A percentile compares a stretch with the other conserved stretches of the same genome.
These are phyloP conservation scores for Drosophila kokeensis DNA, from an alignment of 2,888 invertebrate genomes.

Conservation along the genomic window DNA sequence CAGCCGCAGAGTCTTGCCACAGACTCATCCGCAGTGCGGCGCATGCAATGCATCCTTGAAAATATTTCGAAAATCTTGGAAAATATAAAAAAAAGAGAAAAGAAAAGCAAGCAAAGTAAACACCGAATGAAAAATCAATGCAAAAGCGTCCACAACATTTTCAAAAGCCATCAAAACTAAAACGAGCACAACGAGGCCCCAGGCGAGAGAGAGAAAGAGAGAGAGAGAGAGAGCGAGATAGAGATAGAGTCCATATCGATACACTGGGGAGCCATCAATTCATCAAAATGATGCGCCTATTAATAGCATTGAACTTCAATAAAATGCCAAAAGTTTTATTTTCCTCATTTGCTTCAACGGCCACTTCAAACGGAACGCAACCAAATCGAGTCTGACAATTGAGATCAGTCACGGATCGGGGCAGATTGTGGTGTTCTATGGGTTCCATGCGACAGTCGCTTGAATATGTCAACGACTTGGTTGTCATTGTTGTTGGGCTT, in stretches of 20 bases:
- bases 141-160: constrained; percentile 57
- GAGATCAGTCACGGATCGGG: constrained; percentile 28
- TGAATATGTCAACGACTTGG: constrained; percentile 69
- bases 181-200: constrained; percentile 61
- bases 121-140: constrained; percentile 67
- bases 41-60: constrained; percentile 72
- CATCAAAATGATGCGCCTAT: constrained; percentile 74
- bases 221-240: background rate
- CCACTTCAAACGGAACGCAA: constrained; percentile 63
- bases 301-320: constrained; percentile 72
- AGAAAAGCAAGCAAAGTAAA: constrained; percentile 30
- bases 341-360: constrained; percentile 36
- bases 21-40: constrained; percentile 14
- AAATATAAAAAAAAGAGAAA: constrained; percentile 28
- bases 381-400: constrained; percentile 70
- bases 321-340: constrained; percentile 65
- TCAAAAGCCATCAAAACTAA: constrained; percentile 71
- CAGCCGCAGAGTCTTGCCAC: constrained; percentile 34
- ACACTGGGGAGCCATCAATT: constrained; percentile 81
- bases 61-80: constrained; percentile 69
- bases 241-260: constrained; percentile 18
- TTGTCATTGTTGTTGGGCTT: constrained; percentile 25
- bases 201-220: constrained; percentile 5
- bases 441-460: constrained; percentile 20
- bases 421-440: constrained; percentile 1